Conservation (phyloP, 2,888 invertebrate species). For the Hipparchia sbordonii region DNA sequence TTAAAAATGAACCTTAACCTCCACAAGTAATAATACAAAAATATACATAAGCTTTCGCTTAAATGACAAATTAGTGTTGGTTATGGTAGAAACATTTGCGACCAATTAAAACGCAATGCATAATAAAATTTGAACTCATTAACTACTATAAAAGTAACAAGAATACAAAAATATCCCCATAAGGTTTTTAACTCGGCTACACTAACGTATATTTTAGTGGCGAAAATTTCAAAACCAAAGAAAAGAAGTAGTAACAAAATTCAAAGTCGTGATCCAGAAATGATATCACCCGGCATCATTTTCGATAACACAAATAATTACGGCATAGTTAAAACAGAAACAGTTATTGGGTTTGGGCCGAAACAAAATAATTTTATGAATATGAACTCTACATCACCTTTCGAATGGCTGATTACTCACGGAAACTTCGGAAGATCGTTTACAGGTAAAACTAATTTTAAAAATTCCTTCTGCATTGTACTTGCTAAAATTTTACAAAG, state of each 20-base stretch:
- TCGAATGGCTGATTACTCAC: constrained; percentile 59
- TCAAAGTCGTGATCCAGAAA: constrained; percentile 39
- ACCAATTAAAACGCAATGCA: constrained; percentile 57
- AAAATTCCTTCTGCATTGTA: not conserved
- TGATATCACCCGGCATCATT: constrained; percentile 61
- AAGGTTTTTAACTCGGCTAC: not conserved
- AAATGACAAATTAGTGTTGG: constrained; percentile 8
- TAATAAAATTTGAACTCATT: constrained; percentile 62
- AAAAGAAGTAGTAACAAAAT: not conserved
- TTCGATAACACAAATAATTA: constrained; percentile 63
- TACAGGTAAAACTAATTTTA: constrained; percentile 26
- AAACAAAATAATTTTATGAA: constrained; percentile 51
- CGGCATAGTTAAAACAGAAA: constrained; percentile 67
- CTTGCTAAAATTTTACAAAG: too few species aligned
- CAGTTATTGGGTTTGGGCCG: constrained; percentile 60
- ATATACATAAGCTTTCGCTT: constrained; percentile 11
- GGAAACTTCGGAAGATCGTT: constrained; percentile 52
- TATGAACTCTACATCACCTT: constrained; percentile 54
- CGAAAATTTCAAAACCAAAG: not conserved
- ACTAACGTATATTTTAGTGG: not conserved
- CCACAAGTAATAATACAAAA: not conserved
- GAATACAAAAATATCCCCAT: constrained; percentile 3
- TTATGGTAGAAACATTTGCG: constrained; percentile 32
- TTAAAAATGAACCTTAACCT: not conserved
- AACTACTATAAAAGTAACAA: constrained; percentile 58